Conservation (phyloP, 2,797 vertebrate species). For the Typhlichthys subterraneus region DNA sequence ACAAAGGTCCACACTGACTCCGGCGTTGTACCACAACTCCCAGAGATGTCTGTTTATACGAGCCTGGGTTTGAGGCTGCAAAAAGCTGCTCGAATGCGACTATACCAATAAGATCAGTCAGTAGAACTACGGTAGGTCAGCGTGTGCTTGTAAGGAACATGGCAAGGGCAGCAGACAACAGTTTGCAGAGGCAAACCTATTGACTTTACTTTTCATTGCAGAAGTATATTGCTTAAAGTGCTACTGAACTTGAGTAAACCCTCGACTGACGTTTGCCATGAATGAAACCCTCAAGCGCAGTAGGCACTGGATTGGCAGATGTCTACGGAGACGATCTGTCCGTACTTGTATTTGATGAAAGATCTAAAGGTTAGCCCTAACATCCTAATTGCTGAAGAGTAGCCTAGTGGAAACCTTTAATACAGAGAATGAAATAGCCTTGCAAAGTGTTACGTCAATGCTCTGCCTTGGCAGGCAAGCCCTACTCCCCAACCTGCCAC, state of each 20-base stretch:
- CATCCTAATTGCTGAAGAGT: no score
- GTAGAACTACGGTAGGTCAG: slow-evolving; percentile 22
- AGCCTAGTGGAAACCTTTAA: neutral
- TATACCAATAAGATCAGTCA: slow-evolving; percentile 14
- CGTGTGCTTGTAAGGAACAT: slow-evolving; percentile 9
- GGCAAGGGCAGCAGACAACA: slow-evolving; percentile 3
- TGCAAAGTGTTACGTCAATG: slow-evolving; percentile 38
- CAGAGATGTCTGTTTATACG: slow-evolving; percentile 5
- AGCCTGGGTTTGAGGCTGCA: neutral
- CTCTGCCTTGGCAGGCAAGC: slow-evolving; percentile 47
- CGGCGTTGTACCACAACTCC: neutral
- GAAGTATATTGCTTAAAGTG: neutral
- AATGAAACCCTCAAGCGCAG: no score
- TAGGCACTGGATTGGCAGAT: neutral
- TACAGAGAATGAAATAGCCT: slow-evolving; percentile 52
- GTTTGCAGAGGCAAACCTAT: neutral
- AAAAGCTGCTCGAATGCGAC: slow-evolving; percentile 13
- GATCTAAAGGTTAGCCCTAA: slow-evolving; percentile 22
- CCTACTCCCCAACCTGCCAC: slow-evolving; percentile 22
- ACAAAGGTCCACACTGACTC: neutral
- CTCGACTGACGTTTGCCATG: no score
- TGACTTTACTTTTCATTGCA: neutral
- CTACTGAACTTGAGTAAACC: no score
- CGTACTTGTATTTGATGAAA: neutral
- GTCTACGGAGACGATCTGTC: neutral